Conservation (phyloP, 2,888 invertebrate species). For the Cloeon dipterum region DNA sequence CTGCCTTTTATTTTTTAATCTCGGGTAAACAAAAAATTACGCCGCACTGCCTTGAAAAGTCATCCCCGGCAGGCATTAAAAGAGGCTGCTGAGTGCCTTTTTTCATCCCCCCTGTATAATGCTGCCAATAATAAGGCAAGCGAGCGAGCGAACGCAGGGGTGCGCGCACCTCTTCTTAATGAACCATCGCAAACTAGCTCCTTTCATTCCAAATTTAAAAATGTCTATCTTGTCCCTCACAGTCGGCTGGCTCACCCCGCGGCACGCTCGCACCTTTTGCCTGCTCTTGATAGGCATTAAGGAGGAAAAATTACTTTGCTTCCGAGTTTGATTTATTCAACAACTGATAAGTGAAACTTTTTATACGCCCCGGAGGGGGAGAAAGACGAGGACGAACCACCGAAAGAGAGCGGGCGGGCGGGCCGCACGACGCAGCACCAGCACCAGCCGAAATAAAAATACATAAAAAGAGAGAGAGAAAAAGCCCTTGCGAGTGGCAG, state of each 20-base stretch:
- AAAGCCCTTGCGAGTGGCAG: slow-evolving; percentile 6
- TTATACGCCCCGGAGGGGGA: neutral
- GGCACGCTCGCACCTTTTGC: neutral
- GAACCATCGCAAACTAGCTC: slow-evolving; percentile 1
- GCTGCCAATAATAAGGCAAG: no score
- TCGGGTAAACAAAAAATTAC: no score
- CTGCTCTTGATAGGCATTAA: neutral
- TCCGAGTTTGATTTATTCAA: slow-evolving; percentile 2
- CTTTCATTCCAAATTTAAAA: slow-evolving; percentile 1
- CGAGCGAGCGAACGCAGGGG: no score
- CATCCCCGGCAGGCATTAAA: no score
- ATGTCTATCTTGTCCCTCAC: neutral
- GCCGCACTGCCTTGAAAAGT: no score
- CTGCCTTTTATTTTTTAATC: no score
- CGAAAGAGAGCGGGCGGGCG: neutral
- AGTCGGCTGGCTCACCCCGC: neutral
- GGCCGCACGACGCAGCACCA: neutral
- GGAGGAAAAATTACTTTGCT: neutral
- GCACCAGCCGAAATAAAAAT: slow-evolving; percentile 1
- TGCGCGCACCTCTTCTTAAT: neutral
- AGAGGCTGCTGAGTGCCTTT: neutral
- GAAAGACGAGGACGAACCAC: neutral
- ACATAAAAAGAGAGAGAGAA: slow-evolving; percentile 1
- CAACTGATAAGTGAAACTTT: slow-evolving; percentile 1
- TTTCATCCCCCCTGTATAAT: neutral